Evolutionary conservation across 2,113 vertebrate species (phyloP).

Genomic region (Oncorhynchus kisutch): DNA sequence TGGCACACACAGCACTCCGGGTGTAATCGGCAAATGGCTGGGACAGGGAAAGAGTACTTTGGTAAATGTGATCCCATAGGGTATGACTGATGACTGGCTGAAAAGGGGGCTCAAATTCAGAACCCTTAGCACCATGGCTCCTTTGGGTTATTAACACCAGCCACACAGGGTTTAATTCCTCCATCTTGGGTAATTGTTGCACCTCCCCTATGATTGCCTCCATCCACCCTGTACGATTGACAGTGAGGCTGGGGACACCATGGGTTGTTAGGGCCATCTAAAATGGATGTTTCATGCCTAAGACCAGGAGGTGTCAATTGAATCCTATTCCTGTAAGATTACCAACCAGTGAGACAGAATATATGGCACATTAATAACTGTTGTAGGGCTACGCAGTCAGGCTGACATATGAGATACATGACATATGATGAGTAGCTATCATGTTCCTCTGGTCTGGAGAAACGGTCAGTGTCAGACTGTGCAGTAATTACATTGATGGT

Average conservation of each 20-base stretch:
- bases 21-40: conserved; percentile 38
- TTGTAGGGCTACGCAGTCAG: too few species aligned
- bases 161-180: conserved; percentile 2
- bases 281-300: background rate
- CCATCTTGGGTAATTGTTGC: background rate
- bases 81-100: conserved; percentile 29
- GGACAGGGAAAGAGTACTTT: conserved; percentile 3
- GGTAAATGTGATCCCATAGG: conserved; percentile 3
- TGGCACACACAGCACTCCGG: conserved; percentile 19
- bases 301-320: background rate
- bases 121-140: conserved; percentile 12
- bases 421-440: too few species aligned
- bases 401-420: too few species aligned
- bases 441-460: too few species aligned
- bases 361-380: background rate
- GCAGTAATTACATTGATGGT: too few species aligned
- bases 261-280: background rate
- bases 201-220: background rate
- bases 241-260: background rate
- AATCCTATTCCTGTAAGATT: background rate
- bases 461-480: too few species aligned
- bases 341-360: background rate
- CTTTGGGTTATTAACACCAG: conserved; percentile 28
- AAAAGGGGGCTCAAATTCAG: conserved; percentile 11
- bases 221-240: background rate